Evolutionary conservation across 2,888 invertebrate species (phyloP), one percentile per base, ranked within the genome.

Genomic region (Chloroclysta siterata): DNA sequence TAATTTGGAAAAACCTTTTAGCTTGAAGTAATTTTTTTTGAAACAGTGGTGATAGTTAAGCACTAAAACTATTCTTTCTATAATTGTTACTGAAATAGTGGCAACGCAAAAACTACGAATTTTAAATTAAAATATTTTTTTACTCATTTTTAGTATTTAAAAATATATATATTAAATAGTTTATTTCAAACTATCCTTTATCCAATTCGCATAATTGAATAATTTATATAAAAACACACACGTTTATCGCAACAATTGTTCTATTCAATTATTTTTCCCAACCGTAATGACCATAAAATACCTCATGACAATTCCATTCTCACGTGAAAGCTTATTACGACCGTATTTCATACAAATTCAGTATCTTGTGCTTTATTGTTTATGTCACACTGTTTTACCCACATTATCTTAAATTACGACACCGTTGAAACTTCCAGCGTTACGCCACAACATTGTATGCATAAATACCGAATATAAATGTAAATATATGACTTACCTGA

Each of bases 401-500:
- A 58, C 58, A 62, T 62, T 65, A 62, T 50, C 53, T 13, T 62
- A 65, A 65, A 65, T 62, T 55, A 65, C 57, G 41, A 46, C 60
- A 39, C 48, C 53, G 58, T 54, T 33, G 58, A 58, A 65, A 65
- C 65, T 65, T 65, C 50, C 60, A 41, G 14, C 57, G 47, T 62
- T 17, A 41, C 29, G 8, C 33, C 42, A 47, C 60, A 33, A 47
- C 60, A 33, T 54, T 41, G 44, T 58, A 59, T 59, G 58, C 61
- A 65, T 63, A 68, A 63, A 61, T 63, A 63, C 39, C 29, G 42
- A 33, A 53, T 47, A 42, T 58, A 60, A 65, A 54, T 70, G 58
- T 53, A 59, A 64, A 69, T 63, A 52, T 39, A 68, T 59, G 47
- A 76, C 84, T 78, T 67, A 91, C 91, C 89, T 93, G 93, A 54